phyloP scores from a whole-genome alignment of 2,797 vertebrate genomes.

The Capromys pilorides region DNA sequence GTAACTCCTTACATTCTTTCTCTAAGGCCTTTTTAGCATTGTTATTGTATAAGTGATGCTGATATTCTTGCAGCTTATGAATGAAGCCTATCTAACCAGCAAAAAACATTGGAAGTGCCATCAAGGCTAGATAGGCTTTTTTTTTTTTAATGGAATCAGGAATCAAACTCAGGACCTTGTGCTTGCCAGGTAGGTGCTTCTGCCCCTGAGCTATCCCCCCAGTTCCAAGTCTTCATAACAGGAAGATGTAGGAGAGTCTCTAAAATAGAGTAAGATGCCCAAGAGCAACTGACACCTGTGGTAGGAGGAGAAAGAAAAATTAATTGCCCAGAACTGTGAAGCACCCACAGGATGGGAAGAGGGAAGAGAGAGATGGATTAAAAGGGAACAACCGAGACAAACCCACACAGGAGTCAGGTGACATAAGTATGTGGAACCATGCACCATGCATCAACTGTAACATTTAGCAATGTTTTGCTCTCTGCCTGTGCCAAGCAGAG shows the following conservation, averaged over 20 bases:
- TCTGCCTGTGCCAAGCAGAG: not conserved
- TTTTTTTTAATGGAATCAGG: no score
- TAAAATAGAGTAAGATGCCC: not conserved
- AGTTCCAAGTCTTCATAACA: not conserved
- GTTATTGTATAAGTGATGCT: not conserved
- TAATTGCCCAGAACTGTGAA: not conserved
- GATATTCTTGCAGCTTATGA: slow-evolving; percentile 23
- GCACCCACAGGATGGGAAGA: not conserved
- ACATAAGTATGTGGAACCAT: not conserved
- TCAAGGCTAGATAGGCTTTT: not conserved
- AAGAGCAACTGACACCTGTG: not conserved
- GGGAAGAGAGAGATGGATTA: not conserved
- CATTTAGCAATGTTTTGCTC: not conserved
- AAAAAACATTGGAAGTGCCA: not conserved
- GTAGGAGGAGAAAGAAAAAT: not conserved
- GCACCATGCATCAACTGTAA: not conserved
- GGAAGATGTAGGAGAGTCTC: not conserved
- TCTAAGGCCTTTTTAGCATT: not conserved
- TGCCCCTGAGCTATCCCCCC: no score
- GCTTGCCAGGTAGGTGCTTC: no score
- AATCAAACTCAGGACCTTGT: no score
- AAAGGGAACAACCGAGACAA: not conserved
- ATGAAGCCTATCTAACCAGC: not conserved
- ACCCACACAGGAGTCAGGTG: not conserved
- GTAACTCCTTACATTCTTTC: not conserved